Evolutionary conservation across 2,888 invertebrate species (phyloP), one percentile per base, ranked within the genome.

Genomic region (Glaucopsyche alexis): DNA sequence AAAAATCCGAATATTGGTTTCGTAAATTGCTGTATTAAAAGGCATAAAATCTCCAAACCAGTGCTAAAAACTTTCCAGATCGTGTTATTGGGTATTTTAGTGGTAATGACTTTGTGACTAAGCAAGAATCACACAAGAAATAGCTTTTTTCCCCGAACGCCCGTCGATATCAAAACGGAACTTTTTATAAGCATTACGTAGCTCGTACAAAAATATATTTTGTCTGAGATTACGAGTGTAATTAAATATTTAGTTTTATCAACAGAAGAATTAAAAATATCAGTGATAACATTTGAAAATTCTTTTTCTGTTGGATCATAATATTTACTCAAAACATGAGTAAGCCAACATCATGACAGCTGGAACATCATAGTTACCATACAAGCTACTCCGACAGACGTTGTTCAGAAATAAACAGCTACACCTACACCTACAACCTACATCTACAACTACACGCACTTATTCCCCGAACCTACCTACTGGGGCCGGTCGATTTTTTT

Each of bases 51-150:
- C 13, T 4, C 14, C 7, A 13, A 60, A 55, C 11, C 19, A 6
- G 29, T 1, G 55, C 19, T 29, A 60, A 60, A 19, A 60, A 60
- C 55, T 19, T 60, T 11, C 6, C 16, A 29, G 29, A 2, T 29
- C 29, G 29, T 29, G 2, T 29, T 29, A 29, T 29, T 42, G 6
- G 42, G 42, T 7, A 42, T 42, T 7, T 7, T 38, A 13, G 60
- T 60, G 60, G 60, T 60, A 60, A 60, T 60, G 60, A 60, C 60
- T 29, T 29, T 19, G 7, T 60, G 60, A 60, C 60, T 60, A 29
- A 60, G 60, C 60, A 60, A 16, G 29, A 60, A 60, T 60, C 14
- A 13, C 5, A 13, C 60, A 60, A 60, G 60, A 60, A 38, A 60
- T 7, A 29, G 9, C 60, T 60, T 60, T 60, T 60, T 60, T 38